A percentile compares a stretch with the other conserved stretches of the same genome.
Conservation (phyloP, 2,113 vertebrate genomes). For the Cromileptes altivelis region DNA sequence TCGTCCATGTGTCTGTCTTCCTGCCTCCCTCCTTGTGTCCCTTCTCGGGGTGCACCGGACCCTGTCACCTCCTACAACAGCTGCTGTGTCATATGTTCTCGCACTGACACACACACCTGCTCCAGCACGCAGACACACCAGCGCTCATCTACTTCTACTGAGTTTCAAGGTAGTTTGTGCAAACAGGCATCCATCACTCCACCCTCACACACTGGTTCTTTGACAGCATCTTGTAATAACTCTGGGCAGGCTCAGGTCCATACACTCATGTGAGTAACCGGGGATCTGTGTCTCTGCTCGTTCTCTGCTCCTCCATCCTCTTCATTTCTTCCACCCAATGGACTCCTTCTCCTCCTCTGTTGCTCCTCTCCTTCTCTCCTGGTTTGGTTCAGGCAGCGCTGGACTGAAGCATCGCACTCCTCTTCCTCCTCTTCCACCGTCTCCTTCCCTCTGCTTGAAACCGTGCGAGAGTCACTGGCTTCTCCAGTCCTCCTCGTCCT, state of each 20-base stretch:
- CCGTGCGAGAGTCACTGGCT: slow-evolving; percentile 41
- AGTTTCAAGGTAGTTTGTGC: slow-evolving; percentile 54
- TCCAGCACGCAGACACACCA: slow-evolving; percentile 22
- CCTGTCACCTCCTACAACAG: slow-evolving; percentile 62
- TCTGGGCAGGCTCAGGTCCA: slow-evolving; percentile 53
- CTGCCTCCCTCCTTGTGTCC: not conserved
- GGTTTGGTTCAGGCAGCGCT: slow-evolving; percentile 63
- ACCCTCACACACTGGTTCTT: slow-evolving; percentile 49
- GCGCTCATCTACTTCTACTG: slow-evolving; percentile 51
- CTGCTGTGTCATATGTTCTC: slow-evolving; percentile 50
- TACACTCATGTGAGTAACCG: slow-evolving; percentile 52
- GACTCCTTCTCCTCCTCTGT: slow-evolving; percentile 43
- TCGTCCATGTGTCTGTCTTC: slow-evolving; percentile 16
- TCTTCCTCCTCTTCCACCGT: slow-evolving; percentile 32
- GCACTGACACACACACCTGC: slow-evolving; percentile 42
- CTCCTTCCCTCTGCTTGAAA: slow-evolving; percentile 43
- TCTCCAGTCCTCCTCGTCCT: slow-evolving; percentile 49
- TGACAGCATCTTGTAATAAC: slow-evolving; percentile 70
- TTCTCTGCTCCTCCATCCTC: slow-evolving; percentile 64
- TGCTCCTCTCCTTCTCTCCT: slow-evolving; percentile 59
- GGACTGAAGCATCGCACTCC: slow-evolving; percentile 52
- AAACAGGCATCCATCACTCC: slow-evolving; percentile 56
- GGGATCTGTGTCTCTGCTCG: slow-evolving; percentile 33
- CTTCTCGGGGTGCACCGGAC: slow-evolving; percentile 50
- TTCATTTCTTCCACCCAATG: slow-evolving; percentile 24